Evolutionary conservation across 30 jellyfish, hydroid and myxozoan species (phyloP), one percentile per base, ranked within the genome.

Genomic region (Chrysaora quinquecirrha): DNA sequence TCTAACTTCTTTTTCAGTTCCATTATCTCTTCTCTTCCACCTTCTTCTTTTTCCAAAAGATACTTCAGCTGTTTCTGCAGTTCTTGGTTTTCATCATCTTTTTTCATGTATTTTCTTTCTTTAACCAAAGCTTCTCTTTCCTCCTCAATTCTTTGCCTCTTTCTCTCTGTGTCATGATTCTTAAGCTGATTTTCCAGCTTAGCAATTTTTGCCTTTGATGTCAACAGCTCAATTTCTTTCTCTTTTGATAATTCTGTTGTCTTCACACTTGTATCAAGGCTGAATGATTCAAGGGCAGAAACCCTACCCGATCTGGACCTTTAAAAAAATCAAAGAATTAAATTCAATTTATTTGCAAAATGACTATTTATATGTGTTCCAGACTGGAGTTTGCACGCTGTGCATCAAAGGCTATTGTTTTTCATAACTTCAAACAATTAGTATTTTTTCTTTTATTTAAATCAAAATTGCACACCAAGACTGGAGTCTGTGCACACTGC

Each of bases 41-140:
- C 27, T 70, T 82, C 84, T 58, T 82, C 92, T 29, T 82, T 82
- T 25, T 82, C 92, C 80, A 82, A 68, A 33, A 82, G 19, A 35
- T 68, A 69, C n/a, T 82, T 38, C 54, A 82, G 16, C 27, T 82
- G 47, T 21, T 69, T 82, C 6, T 69, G 79, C 33, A 82, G 47
- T 25, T 82, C 92, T 34, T 82, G 79, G 18, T 82, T 67, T 0
- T 50, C 84, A 1, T 68, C 85, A 27, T 71, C 85, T 0, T 34
- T 67, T 38, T 82, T 82, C 52, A 63, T 38, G 65, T 66, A 21
- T 30, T 82, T 82, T 34, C 92, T 82, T 22, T 70, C 78, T 30
- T 60, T 50, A 2, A 18, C 73, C 49, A 60, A 0, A 12, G 60
- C 58, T 2, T 69, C 85, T 19, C 56, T 54, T 52, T 82, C 92